Evolutionary conservation across 2,113 vertebrate genomes (phyloP), one percentile per base, ranked within the genome.

Genomic region (Emydura subglobosa): DNA sequence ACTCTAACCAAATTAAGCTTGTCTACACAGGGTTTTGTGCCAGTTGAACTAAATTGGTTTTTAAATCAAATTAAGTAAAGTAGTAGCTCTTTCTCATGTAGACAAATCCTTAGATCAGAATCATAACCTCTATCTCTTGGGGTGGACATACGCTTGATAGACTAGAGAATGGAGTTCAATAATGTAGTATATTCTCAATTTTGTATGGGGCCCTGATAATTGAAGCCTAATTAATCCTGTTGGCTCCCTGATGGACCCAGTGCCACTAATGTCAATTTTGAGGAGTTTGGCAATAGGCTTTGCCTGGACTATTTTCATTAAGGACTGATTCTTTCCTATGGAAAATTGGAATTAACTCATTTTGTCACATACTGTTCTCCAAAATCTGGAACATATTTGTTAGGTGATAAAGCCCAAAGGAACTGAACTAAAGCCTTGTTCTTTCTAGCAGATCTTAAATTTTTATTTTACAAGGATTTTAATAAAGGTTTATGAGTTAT

Each of bases 31-130:
- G 19, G 57, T 83, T 2, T 81, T 91, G 50, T 39, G 86, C 34
- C 47, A 87, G 47, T 94, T 93, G 74, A 86, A 16, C 65, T 94
- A 96, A 89, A 82, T 47, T 82, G 39, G 51, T 94, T 94, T 90
- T 95, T 95, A 85, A 91, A 96, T 80, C 78, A 82, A 89, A 95
- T 91, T 82, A 55, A 88, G 89, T 78, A 91, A 85, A 78, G 42
- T 72, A 82, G 4, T 47, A 16, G 31, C 44, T 29, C 94, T 92
- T 94, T 93, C 68, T 89, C 88, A 6, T 89, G 88, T 65, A 82
- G 51, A 83, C 72, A 55, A 34, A 49, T 54, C 54, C 54, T 57
- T 92, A 92, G 92, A 88, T 21, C 55, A 83, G 61, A 87, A 93
- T 94, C 91, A 94, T 89, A 90, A 87, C 10, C 25, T 80, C 53